Percentiles rank a stretch among this genome's conserved stretches.
These are phyloP conservation scores for Pipistrellus kuhlii DNA, from an alignment of 2,797 vertebrate genomes.

Conservation along the genomic window DNA sequence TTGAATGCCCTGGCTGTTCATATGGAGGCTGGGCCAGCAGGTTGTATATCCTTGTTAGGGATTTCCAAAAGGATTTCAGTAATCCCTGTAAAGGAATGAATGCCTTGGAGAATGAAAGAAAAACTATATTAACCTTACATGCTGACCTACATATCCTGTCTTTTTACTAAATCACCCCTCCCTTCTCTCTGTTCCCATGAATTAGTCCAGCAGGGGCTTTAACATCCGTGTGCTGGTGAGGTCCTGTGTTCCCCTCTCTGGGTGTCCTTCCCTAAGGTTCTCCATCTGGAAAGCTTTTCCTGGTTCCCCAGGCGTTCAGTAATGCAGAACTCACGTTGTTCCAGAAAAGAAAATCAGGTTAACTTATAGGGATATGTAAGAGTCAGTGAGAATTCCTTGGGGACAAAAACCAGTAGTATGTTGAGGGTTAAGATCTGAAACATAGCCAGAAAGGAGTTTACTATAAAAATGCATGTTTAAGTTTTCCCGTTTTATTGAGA, in stretches of 20 bases:
- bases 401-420: background rate
- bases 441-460: background rate
- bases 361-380: background rate
- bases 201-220: background rate
- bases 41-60: background rate
- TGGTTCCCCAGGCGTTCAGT: background rate
- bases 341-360: slow-evolving; percentile 8
- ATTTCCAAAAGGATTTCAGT: background rate
- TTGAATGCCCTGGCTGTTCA: background rate
- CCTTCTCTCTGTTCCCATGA: background rate
- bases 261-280: background rate
- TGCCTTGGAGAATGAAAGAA: background rate
- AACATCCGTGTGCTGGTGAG: background rate
- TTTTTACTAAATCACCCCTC: background rate
- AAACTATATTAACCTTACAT: background rate
- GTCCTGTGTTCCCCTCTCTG: background rate
- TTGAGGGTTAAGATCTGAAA: slow-evolving; percentile 36
- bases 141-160: background rate
- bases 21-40: background rate
- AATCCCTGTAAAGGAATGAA: background rate
- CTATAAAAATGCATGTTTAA: background rate
- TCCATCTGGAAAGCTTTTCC: background rate
- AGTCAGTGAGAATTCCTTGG: background rate
- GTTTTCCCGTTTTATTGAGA: background rate
- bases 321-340: background rate